These are phyloP conservation scores for Anabacerthia variegaticeps DNA, from an alignment of 2,797 vertebrate species.

Conservation along the genomic window DNA sequence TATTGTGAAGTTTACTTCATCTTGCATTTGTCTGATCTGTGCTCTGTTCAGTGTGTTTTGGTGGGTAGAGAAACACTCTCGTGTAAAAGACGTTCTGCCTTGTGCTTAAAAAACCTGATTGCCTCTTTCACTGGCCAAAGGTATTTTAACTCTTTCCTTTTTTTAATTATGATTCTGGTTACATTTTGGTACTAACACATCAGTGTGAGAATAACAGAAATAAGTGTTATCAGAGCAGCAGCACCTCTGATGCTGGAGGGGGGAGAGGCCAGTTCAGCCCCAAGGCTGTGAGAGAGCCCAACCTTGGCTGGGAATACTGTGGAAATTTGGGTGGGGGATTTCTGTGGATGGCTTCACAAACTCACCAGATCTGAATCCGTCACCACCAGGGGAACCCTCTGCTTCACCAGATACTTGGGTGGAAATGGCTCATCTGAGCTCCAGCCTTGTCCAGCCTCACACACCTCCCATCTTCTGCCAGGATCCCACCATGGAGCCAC, in stretches of 20 bases:
- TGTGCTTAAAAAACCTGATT: not conserved
- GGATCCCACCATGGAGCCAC: not conserved
- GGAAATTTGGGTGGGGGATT: too few species aligned
- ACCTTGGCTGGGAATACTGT: too few species aligned
- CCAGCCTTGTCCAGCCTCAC: accelerated
- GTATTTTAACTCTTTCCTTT: not conserved
- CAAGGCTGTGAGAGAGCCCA: not conserved
- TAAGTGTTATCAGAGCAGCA: not conserved
- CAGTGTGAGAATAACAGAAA: not conserved
- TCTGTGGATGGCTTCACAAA: not conserved
- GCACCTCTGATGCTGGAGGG: not conserved
- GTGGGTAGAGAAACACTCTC: not conserved
- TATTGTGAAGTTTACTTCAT: not conserved
- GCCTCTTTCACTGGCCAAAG: not conserved
- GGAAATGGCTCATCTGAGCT: not conserved
- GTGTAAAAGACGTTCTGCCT: not conserved
- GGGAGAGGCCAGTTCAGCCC: accelerated
- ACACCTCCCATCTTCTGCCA: accelerated
- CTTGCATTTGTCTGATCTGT: not conserved
- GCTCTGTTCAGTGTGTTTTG: not conserved
- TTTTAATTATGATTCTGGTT: not conserved
- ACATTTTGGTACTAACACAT: accelerated
- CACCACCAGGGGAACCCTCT: too few species aligned
- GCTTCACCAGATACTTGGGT: accelerated
- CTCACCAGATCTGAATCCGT: accelerated